Evolutionary conservation across 92 coral and sea anemone species (phyloP), one percentile per base, ranked within the genome.

Genomic region (Isaurus tuberculatus): DNA sequence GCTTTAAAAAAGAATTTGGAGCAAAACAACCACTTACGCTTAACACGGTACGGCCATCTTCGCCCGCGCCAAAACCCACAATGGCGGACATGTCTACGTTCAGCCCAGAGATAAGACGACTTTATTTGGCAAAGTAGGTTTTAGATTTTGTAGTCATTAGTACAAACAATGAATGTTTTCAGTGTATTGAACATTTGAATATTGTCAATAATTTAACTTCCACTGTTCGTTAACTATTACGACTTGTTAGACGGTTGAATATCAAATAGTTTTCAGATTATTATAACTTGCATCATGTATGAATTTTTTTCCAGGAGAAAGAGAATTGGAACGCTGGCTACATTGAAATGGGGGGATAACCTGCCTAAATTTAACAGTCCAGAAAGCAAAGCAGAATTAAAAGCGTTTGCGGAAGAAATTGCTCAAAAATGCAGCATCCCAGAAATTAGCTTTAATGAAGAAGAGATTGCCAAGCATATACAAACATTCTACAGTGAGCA

Each of bases 311-410:
- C 65, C 79, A 89, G 92, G 67, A 57, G 87, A 65, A 86, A 69
- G 77, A 86, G 65, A 43, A 70, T 78, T 57, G 85, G 85, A 5
- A 36, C 53, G 22, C 60, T 88, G 14, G 91, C 89, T 20, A 74
- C 89, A 44, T 55, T 67, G 31, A 43, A 43, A 51, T 88, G 89
- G 91, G 73, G 66, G 20, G 65, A 73, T 8, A 48, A 42, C 22
- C 79, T 67, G 71, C 91, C 81, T 27, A 88, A 85, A 68, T 88
- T 88, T 27, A 89, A 89, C 83, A 49, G 80, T 8, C 88, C 92
- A 29, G 37, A 86, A 79, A 58, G 36, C 30, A 81, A 75, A 58
- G 65, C 25, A 9, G 66, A 81, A 5, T 60, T 90, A 84, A 57
- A 37, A 7, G 72, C 20, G 8, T 90, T 90, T 75, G 84, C 90